phyloP scores from a whole-genome alignment of 2,888 invertebrate genomes.

The Eurytoma adleriae region DNA sequence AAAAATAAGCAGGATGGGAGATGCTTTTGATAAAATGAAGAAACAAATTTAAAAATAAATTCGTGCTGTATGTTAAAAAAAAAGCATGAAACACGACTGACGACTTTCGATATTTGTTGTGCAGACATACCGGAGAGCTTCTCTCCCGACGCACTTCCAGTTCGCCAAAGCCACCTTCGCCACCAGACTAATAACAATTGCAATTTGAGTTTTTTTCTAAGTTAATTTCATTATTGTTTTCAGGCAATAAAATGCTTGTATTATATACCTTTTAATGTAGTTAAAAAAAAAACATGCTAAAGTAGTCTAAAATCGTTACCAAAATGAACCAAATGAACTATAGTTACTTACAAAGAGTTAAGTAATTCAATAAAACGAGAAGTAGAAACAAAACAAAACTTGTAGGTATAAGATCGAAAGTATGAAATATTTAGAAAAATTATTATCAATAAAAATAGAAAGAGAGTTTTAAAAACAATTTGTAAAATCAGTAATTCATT shows the following conservation, averaged over 20 bases:
- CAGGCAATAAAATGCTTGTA: constrained; percentile 18
- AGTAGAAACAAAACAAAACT: too few relatives aligned
- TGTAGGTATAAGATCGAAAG: neutral
- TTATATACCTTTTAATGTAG: constrained; percentile 13
- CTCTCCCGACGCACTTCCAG: constrained; percentile 73
- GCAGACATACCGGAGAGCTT: constrained; percentile 74
- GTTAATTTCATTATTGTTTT: constrained; percentile 18
- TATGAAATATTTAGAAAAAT: neutral
- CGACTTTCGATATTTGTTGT: constrained; percentile 57
- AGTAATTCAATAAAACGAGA: neutral
- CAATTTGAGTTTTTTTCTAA: constrained; percentile 51
- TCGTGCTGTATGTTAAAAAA: constrained; percentile 5
- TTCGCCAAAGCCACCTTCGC: constrained; percentile 75
- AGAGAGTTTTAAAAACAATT: constrained; percentile 11
- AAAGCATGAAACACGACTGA: constrained; percentile 52
- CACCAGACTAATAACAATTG: constrained; percentile 74
- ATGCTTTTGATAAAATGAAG: constrained; percentile 4
- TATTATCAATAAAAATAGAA: neutral
- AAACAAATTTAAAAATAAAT: constrained; percentile 20
- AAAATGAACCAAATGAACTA: neutral
- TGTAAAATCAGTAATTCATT: neutral
- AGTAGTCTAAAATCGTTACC: constrained; percentile 1
- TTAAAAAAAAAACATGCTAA: constrained; percentile 40
- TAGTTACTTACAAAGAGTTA: neutral
- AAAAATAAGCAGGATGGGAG: neutral